Conservation (phyloP, 2,113 vertebrate genomes). For the Chlorodrepanis virens region DNA sequence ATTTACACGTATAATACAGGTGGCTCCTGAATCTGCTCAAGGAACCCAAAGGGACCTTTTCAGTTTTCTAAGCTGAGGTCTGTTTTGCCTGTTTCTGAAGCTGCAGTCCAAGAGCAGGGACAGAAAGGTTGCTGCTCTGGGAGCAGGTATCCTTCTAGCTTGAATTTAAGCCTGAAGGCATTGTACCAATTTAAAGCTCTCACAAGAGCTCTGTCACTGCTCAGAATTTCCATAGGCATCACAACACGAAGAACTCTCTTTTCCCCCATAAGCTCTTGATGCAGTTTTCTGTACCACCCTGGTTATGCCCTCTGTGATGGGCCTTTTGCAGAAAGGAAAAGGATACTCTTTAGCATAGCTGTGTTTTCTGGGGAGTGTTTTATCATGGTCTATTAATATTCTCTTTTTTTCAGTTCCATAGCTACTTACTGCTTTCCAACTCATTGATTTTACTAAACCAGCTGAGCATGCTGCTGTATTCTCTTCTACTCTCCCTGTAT, state of each 20-base stretch:
- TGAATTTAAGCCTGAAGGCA: background rate
- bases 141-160: background rate
- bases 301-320: background rate
- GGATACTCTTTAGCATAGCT: background rate
- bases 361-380: background rate
- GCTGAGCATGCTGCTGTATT: background rate
- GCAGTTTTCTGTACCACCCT: background rate
- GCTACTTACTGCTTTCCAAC: conserved; percentile 7
- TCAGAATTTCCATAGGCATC: background rate
- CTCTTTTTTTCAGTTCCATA: background rate
- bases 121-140: background rate
- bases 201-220: background rate
- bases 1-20: background rate
- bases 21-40: background rate
- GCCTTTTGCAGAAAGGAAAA: background rate
- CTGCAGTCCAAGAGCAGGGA: background rate
- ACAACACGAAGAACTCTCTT: background rate
- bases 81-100: background rate
- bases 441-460: conserved; percentile 34
- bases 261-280: background rate
- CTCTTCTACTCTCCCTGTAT: background rate
- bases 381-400: background rate
- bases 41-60: background rate
- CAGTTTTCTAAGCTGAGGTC: background rate
- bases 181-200: background rate